These are phyloP conservation scores for Siniperca scherzeri DNA, from an alignment of 2,797 vertebrate genomes.

Conservation along the genomic window DNA sequence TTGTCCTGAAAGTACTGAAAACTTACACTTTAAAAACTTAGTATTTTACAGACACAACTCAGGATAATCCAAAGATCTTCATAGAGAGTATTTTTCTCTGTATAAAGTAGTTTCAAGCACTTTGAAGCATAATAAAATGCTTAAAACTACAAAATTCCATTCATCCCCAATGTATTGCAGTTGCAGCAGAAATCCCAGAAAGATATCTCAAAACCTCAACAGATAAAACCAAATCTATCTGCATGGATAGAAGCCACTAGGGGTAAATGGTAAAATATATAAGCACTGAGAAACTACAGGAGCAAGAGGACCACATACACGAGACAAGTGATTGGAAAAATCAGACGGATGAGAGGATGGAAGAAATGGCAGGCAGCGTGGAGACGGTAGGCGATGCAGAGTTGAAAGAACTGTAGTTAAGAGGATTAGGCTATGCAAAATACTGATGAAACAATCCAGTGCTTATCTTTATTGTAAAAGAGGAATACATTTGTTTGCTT, in stretches of 20 bases:
- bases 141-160: slow-evolving; percentile 1
- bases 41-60: slow-evolving; percentile 5
- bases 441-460: slow-evolving; percentile 40
- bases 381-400: slow-evolving; percentile 2
- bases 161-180: slow-evolving; percentile 4
- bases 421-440: slow-evolving; percentile 57
- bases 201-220: slow-evolving; percentile 15
- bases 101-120: slow-evolving; percentile 2
- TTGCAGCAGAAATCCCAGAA: slow-evolving; percentile 25
- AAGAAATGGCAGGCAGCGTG: not conserved
- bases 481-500: slow-evolving; percentile 29
- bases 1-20: not conserved
- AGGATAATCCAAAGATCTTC: slow-evolving; percentile 3
- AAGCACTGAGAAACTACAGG: not conserved
- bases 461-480: slow-evolving; percentile 38
- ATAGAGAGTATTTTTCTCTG: not conserved
- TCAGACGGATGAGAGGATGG: slow-evolving; percentile 19
- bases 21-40: not conserved
- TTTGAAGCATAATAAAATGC: slow-evolving; percentile 6
- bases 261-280: not conserved
- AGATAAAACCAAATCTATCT: slow-evolving; percentile 19
- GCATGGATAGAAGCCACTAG: slow-evolving; percentile 6
- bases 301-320: not conserved
- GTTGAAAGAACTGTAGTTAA: slow-evolving; percentile 35
- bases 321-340: slow-evolving; percentile 4